These are phyloP conservation scores for Stegostoma tigrinum DNA, from an alignment of 2,113 vertebrate species.

Conservation along the genomic window DNA sequence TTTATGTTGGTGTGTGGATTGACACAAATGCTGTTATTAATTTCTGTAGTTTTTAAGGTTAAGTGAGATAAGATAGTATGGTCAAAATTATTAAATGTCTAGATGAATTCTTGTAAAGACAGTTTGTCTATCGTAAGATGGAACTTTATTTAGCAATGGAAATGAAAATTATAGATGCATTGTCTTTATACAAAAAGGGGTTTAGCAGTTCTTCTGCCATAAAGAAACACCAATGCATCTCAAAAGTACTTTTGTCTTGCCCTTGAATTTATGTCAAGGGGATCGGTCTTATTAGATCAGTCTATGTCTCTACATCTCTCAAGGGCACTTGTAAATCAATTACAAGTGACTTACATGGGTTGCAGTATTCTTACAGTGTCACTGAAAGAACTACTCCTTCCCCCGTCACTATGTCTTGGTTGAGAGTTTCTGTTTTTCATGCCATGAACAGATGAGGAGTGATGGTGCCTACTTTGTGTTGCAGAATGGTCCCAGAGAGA, in stretches of 20 bases:
- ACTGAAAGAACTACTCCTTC: no score
- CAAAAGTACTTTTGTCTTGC: background rate
- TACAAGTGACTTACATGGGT: no score
- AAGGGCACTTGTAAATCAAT: no score
- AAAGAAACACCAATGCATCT: background rate
- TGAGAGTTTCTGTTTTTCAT: background rate
- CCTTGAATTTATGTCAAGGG: background rate
- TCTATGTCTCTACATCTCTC: no score
- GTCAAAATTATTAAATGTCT: background rate
- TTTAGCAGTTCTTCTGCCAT: background rate
- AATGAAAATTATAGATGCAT: background rate
- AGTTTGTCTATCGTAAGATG: background rate
- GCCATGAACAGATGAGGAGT: background rate
- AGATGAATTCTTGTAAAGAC: background rate
- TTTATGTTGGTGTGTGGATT: background rate
- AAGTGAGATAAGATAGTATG: background rate
- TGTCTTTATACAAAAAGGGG: background rate
- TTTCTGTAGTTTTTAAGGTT: background rate
- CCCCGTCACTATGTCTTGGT: background rate
- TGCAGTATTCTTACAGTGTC: no score
- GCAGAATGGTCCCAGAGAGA: conserved; percentile 88
- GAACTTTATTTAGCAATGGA: background rate
- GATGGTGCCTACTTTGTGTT: background rate
- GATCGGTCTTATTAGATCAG: background rate
- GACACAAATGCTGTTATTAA: background rate